phyloP scores from a whole-genome alignment of 2,888 invertebrate species.

The Catocala sponsa region DNA sequence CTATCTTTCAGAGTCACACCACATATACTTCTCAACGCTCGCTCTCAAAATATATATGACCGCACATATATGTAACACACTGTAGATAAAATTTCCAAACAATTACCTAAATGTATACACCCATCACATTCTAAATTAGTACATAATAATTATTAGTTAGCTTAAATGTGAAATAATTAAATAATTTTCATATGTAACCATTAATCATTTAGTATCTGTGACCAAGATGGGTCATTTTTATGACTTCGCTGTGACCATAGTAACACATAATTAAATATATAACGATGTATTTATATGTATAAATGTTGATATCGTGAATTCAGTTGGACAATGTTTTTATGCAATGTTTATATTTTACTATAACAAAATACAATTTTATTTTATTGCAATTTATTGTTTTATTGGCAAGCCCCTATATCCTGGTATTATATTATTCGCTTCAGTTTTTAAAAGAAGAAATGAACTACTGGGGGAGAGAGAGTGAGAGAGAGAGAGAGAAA shows the following conservation, averaged over 20 bases:
- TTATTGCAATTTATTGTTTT: constrained; percentile 42
- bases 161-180: too few relatives aligned
- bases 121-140: background rate
- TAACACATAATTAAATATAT: constrained; percentile 1
- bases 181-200: too few relatives aligned
- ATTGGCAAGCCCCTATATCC: background rate
- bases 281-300: constrained; percentile 1
- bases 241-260: constrained; percentile 5
- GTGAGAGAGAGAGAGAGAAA: too few relatives aligned
- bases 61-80: too few relatives aligned
- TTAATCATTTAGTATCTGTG: too few relatives aligned
- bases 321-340: constrained; percentile 45
- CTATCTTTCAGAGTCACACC: too few relatives aligned
- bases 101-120: background rate
- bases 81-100: background rate
- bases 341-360: constrained; percentile 62
- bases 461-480: too few relatives aligned
- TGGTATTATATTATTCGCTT: too few relatives aligned
- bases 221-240: background rate
- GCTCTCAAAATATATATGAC: too few relatives aligned
- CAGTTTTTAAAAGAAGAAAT: too few relatives aligned
- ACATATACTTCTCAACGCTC: too few relatives aligned
- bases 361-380: constrained; percentile 55
- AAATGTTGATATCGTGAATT: constrained; percentile 18
- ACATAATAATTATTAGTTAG: too few relatives aligned